phyloP scores from a whole-genome alignment of 2,888 invertebrate species.

The Hymenopus coronatus region DNA sequence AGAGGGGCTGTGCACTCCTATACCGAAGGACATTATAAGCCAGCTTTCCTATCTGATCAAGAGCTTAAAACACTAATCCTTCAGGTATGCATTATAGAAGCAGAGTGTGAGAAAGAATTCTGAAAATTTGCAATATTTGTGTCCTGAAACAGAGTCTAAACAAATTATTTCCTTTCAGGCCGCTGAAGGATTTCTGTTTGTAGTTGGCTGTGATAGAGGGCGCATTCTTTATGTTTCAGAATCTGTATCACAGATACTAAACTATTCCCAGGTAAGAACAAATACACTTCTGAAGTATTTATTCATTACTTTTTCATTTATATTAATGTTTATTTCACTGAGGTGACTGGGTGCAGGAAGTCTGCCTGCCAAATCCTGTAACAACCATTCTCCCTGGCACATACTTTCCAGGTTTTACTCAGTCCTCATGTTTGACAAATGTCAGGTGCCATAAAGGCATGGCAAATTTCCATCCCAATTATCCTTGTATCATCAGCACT shows the following conservation, averaged over 20 bases:
- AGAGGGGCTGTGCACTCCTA: constrained; percentile 68
- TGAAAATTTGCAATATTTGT: constrained; percentile 19
- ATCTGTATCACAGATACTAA: constrained; percentile 77
- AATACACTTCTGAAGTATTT: background rate
- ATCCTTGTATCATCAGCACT: too few relatives aligned
- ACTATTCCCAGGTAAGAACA: constrained; percentile 71
- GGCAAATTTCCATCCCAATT: too few relatives aligned
- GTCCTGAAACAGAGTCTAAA: too few relatives aligned
- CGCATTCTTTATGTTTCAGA: constrained; percentile 86
- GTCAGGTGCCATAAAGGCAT: too few relatives aligned
- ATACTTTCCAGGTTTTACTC: too few relatives aligned
- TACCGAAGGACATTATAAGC: constrained; percentile 73
- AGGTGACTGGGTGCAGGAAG: too few relatives aligned
- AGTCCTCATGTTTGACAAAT: too few relatives aligned
- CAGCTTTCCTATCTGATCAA: constrained; percentile 79
- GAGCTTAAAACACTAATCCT: constrained; percentile 84
- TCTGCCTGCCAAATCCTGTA: too few relatives aligned
- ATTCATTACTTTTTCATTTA: background rate
- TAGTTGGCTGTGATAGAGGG: constrained; percentile 90
- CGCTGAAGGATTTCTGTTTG: constrained; percentile 87
- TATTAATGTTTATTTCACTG: background rate
- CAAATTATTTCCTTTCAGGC: constrained; percentile 54
- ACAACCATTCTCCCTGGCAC: too few relatives aligned
- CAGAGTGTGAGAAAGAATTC: too few relatives aligned
- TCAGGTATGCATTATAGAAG: constrained; percentile 50